Evolutionary conservation across 1,140 invertebrate genomes (phyloP), one percentile per base, ranked within the genome.

Genomic region (Onthophagus taurus): DNA sequence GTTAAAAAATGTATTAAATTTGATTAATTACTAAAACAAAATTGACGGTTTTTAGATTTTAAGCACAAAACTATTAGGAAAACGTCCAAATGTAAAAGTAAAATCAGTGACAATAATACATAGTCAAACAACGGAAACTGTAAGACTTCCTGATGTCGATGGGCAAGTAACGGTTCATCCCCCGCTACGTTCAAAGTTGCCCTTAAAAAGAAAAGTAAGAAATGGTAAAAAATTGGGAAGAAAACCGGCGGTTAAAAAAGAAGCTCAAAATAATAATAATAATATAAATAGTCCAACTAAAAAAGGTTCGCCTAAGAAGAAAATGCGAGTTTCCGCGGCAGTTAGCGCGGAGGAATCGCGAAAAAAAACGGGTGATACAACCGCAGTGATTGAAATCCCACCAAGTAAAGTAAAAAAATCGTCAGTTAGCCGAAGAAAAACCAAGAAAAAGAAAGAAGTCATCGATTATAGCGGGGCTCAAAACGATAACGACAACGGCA

Each of bases 41-140:
- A n/a, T n/a, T n/a, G n/a, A n/a, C n/a, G n/a, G n/a, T n/a, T n/a
- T n/a, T n/a, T n/a, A 89, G 85, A 73, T 85, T 58, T 72, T 80
- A 55, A 85, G 83, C 71, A 84, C 80, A 52, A 78, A 80, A 53
- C 73, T 85, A 51, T 70, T 88, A 50, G 80, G 83, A 52, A 87
- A 86, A 50, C 75, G 75, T 30, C 77, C 79, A 53, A 78, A 82
- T 60, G 71, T 78, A 63, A 87, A 88, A 66, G 72, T 85, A 57
- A 86, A 85, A 64, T 81, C 81, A 9, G 77, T 88, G 45, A 87
- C 85, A 49, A 87, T 87, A 66, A 85, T 87, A 53, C 84, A 87
- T 72, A 86, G 81, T 59, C 83, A 83, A 48, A 85, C 83, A 45
- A 86, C 84, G 30, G 84, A 88, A 69, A 85, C 84, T 33, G 83